phyloP scores from a whole-genome alignment of 2,797 vertebrate species.

The Acestrorhynchus altus region DNA sequence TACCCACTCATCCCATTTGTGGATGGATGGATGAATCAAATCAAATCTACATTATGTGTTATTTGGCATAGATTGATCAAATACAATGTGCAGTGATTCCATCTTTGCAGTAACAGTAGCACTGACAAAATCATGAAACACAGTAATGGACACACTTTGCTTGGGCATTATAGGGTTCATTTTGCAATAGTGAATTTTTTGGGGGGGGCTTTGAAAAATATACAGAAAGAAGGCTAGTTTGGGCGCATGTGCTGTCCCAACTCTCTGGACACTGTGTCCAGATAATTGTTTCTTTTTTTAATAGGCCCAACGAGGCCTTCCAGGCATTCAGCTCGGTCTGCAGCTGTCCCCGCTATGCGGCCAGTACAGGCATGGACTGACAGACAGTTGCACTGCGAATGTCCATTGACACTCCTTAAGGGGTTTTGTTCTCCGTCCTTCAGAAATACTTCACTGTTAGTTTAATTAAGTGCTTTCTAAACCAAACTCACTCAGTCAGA shows the following conservation, averaged over 20 bases:
- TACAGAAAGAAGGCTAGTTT: conserved; percentile 53
- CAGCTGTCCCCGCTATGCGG: conserved; percentile 79
- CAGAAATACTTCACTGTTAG: conserved; percentile 80
- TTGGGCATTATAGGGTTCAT: neutral
- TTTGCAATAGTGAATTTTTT: conserved; percentile 11
- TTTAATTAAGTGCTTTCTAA: conserved; percentile 80
- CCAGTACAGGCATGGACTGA: conserved; percentile 66
- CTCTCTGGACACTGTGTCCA: conserved; percentile 65
- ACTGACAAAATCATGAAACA: too few species aligned
- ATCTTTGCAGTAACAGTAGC: too few species aligned
- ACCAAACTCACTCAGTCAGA: conserved; percentile 64
- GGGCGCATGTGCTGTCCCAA: conserved; percentile 4
- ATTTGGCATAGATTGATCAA: too few species aligned
- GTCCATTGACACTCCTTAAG: conserved; percentile 82
- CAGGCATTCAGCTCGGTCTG: conserved; percentile 71
- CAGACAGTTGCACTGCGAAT: conserved; percentile 78
- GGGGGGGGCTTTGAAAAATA: conserved; percentile 38
- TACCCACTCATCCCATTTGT: too few species aligned
- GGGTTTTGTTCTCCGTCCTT: conserved; percentile 67
- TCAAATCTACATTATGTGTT: too few species aligned
- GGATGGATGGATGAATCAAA: too few species aligned
- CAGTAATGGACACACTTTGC: neutral
- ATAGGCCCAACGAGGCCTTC: conserved; percentile 75
- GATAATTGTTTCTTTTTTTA: conserved; percentile 84
- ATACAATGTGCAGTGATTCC: too few species aligned